Conservation (phyloP, 2,888 invertebrate species). For the Drosophila rellima region DNA sequence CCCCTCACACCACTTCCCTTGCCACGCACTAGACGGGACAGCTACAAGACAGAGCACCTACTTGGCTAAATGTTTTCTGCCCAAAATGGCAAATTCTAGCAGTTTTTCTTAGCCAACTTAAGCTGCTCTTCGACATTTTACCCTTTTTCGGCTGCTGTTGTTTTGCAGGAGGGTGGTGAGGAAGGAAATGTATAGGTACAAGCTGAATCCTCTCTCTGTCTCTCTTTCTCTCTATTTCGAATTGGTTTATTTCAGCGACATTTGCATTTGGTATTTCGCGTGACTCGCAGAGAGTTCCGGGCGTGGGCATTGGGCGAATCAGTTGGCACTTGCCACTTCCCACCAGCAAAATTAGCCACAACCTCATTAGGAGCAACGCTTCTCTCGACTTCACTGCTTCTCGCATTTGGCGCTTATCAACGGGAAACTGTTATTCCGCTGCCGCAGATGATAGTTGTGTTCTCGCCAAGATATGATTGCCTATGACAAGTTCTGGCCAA, state of each 20-base stretch:
- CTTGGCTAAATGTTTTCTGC: slow-evolving; percentile 71
- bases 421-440: slow-evolving; percentile 49
- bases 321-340: slow-evolving; percentile 35
- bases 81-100: slow-evolving; percentile 76
- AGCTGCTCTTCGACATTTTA: slow-evolving; percentile 58
- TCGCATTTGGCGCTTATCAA: slow-evolving; percentile 51
- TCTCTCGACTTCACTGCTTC: slow-evolving; percentile 36
- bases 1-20: not conserved
- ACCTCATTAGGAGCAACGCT: slow-evolving; percentile 69
- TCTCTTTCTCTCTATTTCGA: slow-evolving; percentile 17
- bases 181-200: not conserved
- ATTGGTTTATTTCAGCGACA: slow-evolving; percentile 45
- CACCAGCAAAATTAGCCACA: slow-evolving; percentile 64
- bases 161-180: not conserved
- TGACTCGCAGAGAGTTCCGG: slow-evolving; percentile 54
- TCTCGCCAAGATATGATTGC: slow-evolving; percentile 68
- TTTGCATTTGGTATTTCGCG: slow-evolving; percentile 80
- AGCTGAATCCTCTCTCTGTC: not conserved
- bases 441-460: slow-evolving; percentile 1
- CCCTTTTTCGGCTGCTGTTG: slow-evolving; percentile 53
- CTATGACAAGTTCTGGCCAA: slow-evolving; percentile 67
- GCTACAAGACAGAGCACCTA: slow-evolving; percentile 57
- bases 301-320: slow-evolving; percentile 55
- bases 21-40: slow-evolving; percentile 8
- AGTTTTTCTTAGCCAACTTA: slow-evolving; percentile 56